A percentile compares a stretch with the other conserved stretches of the same genome.
Conservation (phyloP, 2,888 invertebrate genomes). For the Drosophila prostipennis region DNA sequence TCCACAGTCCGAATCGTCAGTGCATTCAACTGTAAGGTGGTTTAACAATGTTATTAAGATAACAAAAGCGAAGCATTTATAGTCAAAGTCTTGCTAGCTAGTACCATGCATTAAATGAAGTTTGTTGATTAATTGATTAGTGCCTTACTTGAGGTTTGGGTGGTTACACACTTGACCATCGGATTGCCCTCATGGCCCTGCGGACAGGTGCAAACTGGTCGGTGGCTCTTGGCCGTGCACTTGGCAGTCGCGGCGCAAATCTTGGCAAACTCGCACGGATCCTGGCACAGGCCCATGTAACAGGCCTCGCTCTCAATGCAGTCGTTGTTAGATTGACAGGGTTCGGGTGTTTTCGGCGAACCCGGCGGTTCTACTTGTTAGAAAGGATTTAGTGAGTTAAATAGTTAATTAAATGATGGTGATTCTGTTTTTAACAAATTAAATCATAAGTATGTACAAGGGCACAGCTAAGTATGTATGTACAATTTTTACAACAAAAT, state of each 20-base stretch:
- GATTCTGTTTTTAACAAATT: not conserved
- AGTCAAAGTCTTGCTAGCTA: not conserved
- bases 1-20: conserved; percentile 93
- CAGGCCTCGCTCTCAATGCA: conserved; percentile 93
- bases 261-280: conserved; percentile 93
- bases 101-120: conserved; percentile 29
- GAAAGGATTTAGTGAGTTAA: conserved; percentile 63
- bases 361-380: conserved; percentile 88
- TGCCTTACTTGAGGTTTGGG: conserved; percentile 89
- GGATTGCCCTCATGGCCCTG: conserved; percentile 93
- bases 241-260: conserved; percentile 90
- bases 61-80: not conserved
- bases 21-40: conserved; percentile 90
- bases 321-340: conserved; percentile 93
- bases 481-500: conserved; percentile 28
- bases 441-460: conserved; percentile 40
- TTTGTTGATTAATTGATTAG: conserved; percentile 69
- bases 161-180: conserved; percentile 90
- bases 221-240: conserved; percentile 92
- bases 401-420: conserved; percentile 13
- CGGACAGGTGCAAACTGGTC: conserved; percentile 92
- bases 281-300: conserved; percentile 92
- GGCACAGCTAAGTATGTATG: conserved; percentile 23
- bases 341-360: conserved; percentile 89
- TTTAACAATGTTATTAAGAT: not conserved